Evolutionary conservation across 1,140 invertebrate species (phyloP).

Genomic region (Cyclina sinensis): DNA sequence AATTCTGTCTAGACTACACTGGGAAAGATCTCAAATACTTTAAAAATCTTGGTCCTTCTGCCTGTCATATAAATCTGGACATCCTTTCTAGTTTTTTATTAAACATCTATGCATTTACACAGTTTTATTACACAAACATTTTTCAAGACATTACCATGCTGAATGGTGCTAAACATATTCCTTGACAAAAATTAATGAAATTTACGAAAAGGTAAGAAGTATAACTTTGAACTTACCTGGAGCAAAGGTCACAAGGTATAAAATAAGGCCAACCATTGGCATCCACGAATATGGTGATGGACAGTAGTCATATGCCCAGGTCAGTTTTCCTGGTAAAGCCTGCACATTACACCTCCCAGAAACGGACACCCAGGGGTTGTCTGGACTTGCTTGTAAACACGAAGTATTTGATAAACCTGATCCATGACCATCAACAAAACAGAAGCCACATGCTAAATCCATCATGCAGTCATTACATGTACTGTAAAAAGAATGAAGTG

Average conservation of each 20-base stretch:
- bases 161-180: too few species aligned
- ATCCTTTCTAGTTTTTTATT: too few species aligned
- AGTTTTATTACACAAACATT: too few species aligned
- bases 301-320: slow-evolving; percentile 88
- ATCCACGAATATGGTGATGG: slow-evolving; percentile 88
- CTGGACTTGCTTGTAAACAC: slow-evolving; percentile 81
- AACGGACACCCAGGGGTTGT: slow-evolving; percentile 80
- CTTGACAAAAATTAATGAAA: too few species aligned
- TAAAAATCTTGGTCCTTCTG: too few species aligned
- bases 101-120: too few species aligned
- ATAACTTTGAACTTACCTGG: slow-evolving; percentile 88
- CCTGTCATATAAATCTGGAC: too few species aligned
- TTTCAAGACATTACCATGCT: too few species aligned
- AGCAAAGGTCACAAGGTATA: slow-evolving; percentile 88
- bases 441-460: slow-evolving; percentile 87
- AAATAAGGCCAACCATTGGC: slow-evolving; percentile 87
- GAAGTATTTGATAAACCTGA: slow-evolving; percentile 78
- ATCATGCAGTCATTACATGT: slow-evolving; percentile 87
- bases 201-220: too few species aligned
- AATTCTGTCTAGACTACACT: too few species aligned
- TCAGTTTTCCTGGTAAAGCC: slow-evolving; percentile 71
- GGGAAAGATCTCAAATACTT: too few species aligned
- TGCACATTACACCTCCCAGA: slow-evolving; percentile 78
- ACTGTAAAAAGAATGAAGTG: too few species aligned
- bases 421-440: slow-evolving; percentile 83